Evolutionary conservation across 2,113 vertebrate genomes (phyloP), one percentile per base, ranked within the genome.

Genomic region (Glaucidium brasilianum): DNA sequence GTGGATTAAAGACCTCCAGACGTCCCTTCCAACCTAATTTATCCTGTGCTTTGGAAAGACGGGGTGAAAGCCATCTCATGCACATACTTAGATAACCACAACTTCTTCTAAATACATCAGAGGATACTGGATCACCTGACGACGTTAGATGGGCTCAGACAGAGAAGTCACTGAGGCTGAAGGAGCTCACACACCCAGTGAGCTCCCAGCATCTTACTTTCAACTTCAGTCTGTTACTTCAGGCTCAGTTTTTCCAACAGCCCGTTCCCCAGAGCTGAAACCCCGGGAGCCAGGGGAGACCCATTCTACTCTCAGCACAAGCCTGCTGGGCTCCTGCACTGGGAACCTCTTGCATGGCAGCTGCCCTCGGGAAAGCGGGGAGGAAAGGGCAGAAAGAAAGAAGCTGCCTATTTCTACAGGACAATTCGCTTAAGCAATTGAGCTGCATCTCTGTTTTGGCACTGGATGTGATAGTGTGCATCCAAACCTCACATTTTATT

Each of bases 231-330:
- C 25, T n/a, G 14, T 6, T 10, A 11, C 29, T 62, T 72, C 27
- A 20, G 58, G 39, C 32, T 76, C 25, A 27, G 29, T 18, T 27
- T 56, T 86, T 35, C 35, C 27, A 50, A 18, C 41, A 73, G 35
- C 18, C 14, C 8, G 29, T 66, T 63, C 15, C 56, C 49, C 29
- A 59, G 23, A 37, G n/a, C 32, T 4, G 6, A 50, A 80, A 22
- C 11, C 13, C 9, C 1, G 0, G 23, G 30, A 37, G 27, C 19
- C 0, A 2, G 23, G 16, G 19, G 50, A 63, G 37, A 27, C 29
- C 53, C 1, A 0, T 32, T 15, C 32, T 58, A 63, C 43, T 77
- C 16, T 19, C 27, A 45, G 17, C 45, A 55, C 1, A 3, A 23
- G 8, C 30, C 17, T 39, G 25, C 19, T 27, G 26, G 23, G 53